Conservation (phyloP, 2,888 invertebrate genomes). For the Xestia c-nigrum region DNA sequence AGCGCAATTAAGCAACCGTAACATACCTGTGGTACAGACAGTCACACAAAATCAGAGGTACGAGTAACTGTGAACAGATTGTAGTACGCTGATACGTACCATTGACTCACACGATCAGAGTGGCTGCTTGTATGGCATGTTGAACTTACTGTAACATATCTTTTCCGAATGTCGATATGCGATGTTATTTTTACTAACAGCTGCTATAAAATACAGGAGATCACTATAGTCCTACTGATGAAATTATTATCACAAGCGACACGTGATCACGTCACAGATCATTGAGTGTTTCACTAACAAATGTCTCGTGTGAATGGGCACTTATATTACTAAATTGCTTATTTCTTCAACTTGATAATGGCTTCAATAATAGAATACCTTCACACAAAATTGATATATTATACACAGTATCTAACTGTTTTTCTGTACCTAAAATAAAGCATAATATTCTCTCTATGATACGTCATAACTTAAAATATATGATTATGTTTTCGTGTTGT, state of each 20-base stretch:
- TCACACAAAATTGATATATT: too few species aligned
- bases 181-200: neutral
- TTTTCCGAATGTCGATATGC: neutral
- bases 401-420: neutral
- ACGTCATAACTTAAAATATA: neutral
- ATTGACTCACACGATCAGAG: neutral
- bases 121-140: neutral
- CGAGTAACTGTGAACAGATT: neutral
- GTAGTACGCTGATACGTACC: neutral
- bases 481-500: neutral
- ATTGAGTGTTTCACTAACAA: slow-evolving; percentile 4
- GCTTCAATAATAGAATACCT: neutral
- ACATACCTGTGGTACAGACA: neutral
- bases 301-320: neutral
- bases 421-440: neutral
- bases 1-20: neutral
- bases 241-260: neutral
- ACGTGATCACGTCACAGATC: neutral
- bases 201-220: neutral
- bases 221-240: neutral
- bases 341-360: neutral
- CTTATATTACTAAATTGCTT: neutral
- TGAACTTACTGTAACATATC: too few species aligned
- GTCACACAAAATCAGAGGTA: neutral
- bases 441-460: neutral